Percentiles rank a stretch among this genome's conserved stretches.
Conservation (phyloP, 2,797 vertebrate genomes). For the Nothura maculosa region DNA sequence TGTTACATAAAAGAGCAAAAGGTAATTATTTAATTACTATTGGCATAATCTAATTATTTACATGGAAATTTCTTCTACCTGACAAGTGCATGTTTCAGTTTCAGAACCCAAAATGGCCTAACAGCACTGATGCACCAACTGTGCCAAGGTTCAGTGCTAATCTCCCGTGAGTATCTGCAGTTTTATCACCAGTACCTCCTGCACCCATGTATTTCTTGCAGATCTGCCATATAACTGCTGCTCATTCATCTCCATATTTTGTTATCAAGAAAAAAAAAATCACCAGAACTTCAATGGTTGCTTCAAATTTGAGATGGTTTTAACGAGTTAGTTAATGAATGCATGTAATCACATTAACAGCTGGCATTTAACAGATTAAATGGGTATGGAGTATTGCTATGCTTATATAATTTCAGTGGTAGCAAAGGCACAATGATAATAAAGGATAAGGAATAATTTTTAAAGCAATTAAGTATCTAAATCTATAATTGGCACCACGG, state of each 20-base stretch:
- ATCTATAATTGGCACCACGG: not conserved
- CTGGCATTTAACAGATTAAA: not conserved
- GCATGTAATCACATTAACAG: not conserved
- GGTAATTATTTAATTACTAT: not conserved
- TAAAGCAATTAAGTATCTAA: not conserved
- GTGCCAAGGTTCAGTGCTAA: not conserved
- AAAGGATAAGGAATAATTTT: not conserved
- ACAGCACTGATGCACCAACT: not conserved
- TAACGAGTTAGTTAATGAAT: not conserved
- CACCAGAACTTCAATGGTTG: not conserved
- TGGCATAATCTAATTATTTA: not conserved
- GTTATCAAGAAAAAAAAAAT: not conserved
- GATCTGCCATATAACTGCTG: not conserved
- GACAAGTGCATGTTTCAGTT: not conserved
- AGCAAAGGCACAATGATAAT: not conserved
- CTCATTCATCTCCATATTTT: not conserved
- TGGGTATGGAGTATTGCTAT: not conserved
- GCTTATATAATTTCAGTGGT: not conserved
- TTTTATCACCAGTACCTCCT: not conserved
- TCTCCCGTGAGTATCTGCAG: not conserved
- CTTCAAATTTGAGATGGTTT: not conserved
- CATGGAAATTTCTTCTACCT: not conserved
- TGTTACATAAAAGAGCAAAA: not conserved
- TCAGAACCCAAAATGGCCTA: not conserved
- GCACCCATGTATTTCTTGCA: not conserved